These are phyloP conservation scores for Oscheius sp. DNA, from an alignment of 2,888 invertebrate species.

Conservation along the genomic window DNA sequence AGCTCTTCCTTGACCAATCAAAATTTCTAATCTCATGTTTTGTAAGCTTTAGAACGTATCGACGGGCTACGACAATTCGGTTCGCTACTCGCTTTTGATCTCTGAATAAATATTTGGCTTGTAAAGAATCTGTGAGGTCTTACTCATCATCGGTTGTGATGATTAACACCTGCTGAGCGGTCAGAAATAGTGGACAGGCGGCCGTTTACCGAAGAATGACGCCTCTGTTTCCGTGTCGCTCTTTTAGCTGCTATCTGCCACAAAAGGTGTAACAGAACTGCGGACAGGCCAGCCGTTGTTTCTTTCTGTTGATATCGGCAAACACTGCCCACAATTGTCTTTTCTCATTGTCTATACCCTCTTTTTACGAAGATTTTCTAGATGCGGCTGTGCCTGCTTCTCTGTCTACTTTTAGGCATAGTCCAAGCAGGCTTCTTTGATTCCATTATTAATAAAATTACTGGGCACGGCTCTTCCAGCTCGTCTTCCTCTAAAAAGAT, in stretches of 20 bases:
- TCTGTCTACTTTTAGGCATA: conserved; percentile 13
- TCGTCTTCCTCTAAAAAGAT: conserved; percentile 40
- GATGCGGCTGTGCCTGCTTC: conserved; percentile 33
- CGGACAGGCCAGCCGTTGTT: conserved; percentile 17
- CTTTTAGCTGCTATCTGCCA: conserved; percentile 20
- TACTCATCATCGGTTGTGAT: conserved; percentile 10
- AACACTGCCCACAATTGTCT: background rate
- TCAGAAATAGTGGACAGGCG: conserved; percentile 29
- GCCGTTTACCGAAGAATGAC: conserved; percentile 33
- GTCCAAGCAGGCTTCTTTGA: conserved; percentile 42
- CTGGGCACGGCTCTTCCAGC: conserved; percentile 17
- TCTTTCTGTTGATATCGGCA: conserved; percentile 20
- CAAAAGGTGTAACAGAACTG: conserved; percentile 35
- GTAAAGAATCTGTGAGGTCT: conserved; percentile 1
- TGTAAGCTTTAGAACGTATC: background rate
- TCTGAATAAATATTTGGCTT: conserved; percentile 4
- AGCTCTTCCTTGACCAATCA: conserved; percentile 25
- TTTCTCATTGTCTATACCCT: background rate
- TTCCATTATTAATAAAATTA: conserved; percentile 36
- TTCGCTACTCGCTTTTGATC: conserved; percentile 10
- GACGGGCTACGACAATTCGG: conserved; percentile 19
- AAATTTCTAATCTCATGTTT: conserved; percentile 28
- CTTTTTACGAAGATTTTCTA: background rate
- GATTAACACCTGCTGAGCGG: conserved; percentile 15
- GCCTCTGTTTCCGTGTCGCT: conserved; percentile 15